Conservation (phyloP, 2,888 invertebrate genomes). For the Neocrepidodera transversa region DNA sequence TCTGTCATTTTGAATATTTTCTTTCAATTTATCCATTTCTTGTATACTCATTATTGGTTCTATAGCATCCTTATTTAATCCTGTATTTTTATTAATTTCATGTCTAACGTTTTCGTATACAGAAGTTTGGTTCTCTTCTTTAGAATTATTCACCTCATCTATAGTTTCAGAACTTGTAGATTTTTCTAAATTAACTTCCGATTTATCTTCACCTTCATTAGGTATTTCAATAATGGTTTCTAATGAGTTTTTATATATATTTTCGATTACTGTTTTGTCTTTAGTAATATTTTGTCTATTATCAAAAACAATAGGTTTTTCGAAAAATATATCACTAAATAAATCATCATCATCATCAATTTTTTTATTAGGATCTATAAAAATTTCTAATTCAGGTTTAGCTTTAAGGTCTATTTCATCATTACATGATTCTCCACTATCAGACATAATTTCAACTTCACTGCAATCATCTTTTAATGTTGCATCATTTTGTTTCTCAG, state of each 20-base stretch:
- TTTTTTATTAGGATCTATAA: conserved; percentile 60
- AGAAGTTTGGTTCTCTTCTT: neutral
- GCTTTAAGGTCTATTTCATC: neutral
- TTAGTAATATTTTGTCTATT: too few relatives aligned
- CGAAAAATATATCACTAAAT: conserved; percentile 80
- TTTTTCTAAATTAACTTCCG: too few relatives aligned
- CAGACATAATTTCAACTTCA: conserved; percentile 43
- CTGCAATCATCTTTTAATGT: too few relatives aligned
- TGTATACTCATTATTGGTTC: conserved; percentile 53
- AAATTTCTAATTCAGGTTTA: conserved; percentile 47
- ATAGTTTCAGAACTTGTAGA: too few relatives aligned
- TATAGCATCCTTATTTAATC: neutral
- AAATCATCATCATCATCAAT: conserved; percentile 64
- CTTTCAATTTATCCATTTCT: conserved; percentile 58
- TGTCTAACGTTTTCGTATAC: neutral
- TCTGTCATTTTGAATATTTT: conserved; percentile 71
- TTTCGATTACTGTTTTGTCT: neutral
- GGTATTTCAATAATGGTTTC: conserved; percentile 61
- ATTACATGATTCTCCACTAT: conserved; percentile 43
- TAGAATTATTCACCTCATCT: too few relatives aligned
- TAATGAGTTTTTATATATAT: conserved; percentile 10
- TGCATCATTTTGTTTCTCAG: too few relatives aligned
- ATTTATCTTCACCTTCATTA: conserved; percentile 54
- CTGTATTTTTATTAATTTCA: conserved; percentile 4
- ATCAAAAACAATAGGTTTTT: too few relatives aligned